phyloP scores from a whole-genome alignment of 2,888 invertebrate genomes.

The Schizaphis graminum region DNA sequence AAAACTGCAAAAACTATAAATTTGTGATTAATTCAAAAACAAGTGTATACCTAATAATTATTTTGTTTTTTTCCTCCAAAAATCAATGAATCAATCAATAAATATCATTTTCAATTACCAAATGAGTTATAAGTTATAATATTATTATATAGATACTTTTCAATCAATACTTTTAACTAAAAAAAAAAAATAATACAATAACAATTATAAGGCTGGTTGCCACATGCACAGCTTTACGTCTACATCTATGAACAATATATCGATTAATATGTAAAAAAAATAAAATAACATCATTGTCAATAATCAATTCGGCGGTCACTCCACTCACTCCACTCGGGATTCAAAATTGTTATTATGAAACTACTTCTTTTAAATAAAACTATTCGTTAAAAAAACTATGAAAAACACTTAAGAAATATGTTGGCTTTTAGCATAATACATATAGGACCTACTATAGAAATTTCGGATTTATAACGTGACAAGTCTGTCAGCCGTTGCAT shows the following conservation, averaged over 20 bases:
- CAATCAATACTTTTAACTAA: not conserved
- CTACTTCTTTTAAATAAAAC: not conserved
- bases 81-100: not conserved
- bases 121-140: not conserved
- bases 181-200: not conserved
- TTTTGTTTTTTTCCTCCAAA: not conserved
- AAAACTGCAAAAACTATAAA: not conserved
- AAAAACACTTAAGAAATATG: slow-evolving; percentile 4
- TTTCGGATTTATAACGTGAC: slow-evolving; percentile 19
- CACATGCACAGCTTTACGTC: not conserved
- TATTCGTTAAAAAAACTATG: not conserved
- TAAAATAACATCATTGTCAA: not conserved
- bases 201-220: not conserved
- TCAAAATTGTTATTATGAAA: not conserved
- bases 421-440: not conserved
- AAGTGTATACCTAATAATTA: not conserved
- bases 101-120: not conserved
- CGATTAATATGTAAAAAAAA: not conserved
- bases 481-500: not conserved
- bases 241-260: not conserved
- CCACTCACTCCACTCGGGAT: not conserved
- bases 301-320: not conserved
- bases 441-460: not conserved
- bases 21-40: not conserved
- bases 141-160: not conserved